Base-by-base conservation (phyloP, 2,888 invertebrate species). In the Sylvicola cinctus region DNA sequence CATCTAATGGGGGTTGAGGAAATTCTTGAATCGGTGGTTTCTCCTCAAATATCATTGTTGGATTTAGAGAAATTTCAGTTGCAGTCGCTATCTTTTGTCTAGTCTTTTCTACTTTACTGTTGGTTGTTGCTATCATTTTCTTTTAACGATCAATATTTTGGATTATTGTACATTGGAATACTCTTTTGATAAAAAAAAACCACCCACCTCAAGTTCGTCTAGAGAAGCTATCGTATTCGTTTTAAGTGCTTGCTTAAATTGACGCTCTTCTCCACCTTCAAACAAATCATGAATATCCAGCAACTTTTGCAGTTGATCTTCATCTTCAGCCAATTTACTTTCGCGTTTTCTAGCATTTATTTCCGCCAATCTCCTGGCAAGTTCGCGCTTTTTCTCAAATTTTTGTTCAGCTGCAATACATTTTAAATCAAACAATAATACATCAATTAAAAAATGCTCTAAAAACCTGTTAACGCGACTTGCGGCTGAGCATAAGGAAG, bases 331-430 rank as follows among this genome's bases (percentile, higher is more conserved):
- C 17, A 91, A 60, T 49, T 81, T 74, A 51, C 90, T 88, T 47
- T 83, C 80, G 41, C 90, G 63, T 50, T 87, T 81, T 33, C 83
- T 69, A 2, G 85, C 84, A 53, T 90, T 90, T 34, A 90, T 81
- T 58, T 91, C 90, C 32, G 84, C 70, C 34, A 91, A 60, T 16
- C 90, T 65, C 29, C 74, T 64, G 0, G 88, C 84, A 50, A 90
- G 66, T 52, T 90, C 90, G 36, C 77, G 74, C 43, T 87, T 74
- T 39, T 84, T 66, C 50, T 90, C 88, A 47, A 79, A 77, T 53
- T 84, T 85, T 47, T 83, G 84, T 49, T 85, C 85, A 35, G 71
- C 71, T 55, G 36, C 3, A 43, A 44, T n/a, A n/a, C n/a, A n/a
- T n/a, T n/a, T n/a, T n/a, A n/a, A n/a, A n/a, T n/a, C 30, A 31